phyloP scores from a whole-genome alignment of 2,113 vertebrate genomes.

The Gymnogyps californianus region DNA sequence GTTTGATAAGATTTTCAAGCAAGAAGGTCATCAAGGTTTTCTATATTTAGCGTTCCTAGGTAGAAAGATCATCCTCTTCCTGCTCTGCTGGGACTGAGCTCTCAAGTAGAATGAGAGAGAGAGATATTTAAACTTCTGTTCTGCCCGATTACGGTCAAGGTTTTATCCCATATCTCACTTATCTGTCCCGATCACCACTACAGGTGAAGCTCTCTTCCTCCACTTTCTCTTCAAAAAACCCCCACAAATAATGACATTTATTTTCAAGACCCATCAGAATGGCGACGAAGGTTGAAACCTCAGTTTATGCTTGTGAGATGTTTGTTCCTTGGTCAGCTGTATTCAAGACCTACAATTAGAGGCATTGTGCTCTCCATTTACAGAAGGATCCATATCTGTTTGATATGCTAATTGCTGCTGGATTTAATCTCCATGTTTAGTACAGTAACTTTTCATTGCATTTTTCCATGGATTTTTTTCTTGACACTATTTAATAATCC shows the following conservation, averaged over 20 bases:
- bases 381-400: not conserved
- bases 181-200: not conserved
- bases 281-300: not conserved
- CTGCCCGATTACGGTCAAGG: not conserved
- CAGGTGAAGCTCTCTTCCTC: not conserved
- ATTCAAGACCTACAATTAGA: not conserved
- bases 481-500: not conserved
- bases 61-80: not conserved
- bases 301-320: not conserved
- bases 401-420: not conserved
- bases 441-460: not conserved
- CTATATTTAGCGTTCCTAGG: not conserved
- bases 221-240: not conserved
- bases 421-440: not conserved
- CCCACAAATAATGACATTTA: not conserved
- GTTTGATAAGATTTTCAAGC: not conserved
- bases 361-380: not conserved
- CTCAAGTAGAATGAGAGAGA: not conserved
- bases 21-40: not conserved
- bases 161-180: not conserved
- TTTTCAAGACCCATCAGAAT: not conserved
- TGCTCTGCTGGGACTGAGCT: not conserved
- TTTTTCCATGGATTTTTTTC: not conserved
- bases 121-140: not conserved
- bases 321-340: not conserved